phyloP scores from a whole-genome alignment of 2,888 invertebrate genomes.

The Drosophila quinaria region DNA sequence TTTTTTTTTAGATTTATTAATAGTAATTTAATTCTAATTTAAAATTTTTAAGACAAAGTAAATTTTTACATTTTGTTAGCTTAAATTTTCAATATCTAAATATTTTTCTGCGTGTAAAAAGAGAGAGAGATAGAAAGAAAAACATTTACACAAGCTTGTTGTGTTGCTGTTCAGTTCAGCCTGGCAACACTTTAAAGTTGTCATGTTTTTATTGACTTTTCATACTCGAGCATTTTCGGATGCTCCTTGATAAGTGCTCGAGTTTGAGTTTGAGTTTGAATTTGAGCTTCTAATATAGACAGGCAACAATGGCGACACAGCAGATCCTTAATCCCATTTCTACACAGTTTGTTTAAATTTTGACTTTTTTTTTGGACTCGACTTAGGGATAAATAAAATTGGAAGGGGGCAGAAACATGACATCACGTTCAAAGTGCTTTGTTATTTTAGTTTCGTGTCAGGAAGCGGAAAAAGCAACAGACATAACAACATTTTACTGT shows the following conservation, averaged over 20 bases:
- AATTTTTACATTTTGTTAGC: too few species aligned
- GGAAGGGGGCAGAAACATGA: constrained; percentile 29
- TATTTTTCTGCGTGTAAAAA: neutral
- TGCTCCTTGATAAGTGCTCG: constrained; percentile 22
- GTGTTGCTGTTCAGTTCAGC: neutral
- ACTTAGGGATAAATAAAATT: constrained; percentile 12
- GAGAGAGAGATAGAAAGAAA: neutral
- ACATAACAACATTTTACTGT: constrained; percentile 31
- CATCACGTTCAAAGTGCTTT: constrained; percentile 57
- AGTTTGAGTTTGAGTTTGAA: neutral
- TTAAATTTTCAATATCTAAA: too few species aligned
- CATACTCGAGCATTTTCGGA: constrained; percentile 43
- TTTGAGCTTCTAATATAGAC: constrained; percentile 7
- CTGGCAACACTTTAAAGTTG: constrained; percentile 50
- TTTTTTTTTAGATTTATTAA: too few species aligned
- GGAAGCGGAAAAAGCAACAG: constrained; percentile 2
- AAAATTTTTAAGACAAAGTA: too few species aligned
- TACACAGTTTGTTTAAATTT: constrained; percentile 59
- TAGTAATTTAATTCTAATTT: too few species aligned
- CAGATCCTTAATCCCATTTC: constrained; percentile 61
- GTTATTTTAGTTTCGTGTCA: constrained; percentile 48
- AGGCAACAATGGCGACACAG: constrained; percentile 2
- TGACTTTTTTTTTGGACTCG: constrained; percentile 40
- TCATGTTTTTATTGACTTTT: constrained; percentile 55
- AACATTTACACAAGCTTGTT: constrained; percentile 18